These are phyloP conservation scores for Bombylius discolor DNA, from an alignment of 2,888 invertebrate genomes.

Conservation along the genomic window DNA sequence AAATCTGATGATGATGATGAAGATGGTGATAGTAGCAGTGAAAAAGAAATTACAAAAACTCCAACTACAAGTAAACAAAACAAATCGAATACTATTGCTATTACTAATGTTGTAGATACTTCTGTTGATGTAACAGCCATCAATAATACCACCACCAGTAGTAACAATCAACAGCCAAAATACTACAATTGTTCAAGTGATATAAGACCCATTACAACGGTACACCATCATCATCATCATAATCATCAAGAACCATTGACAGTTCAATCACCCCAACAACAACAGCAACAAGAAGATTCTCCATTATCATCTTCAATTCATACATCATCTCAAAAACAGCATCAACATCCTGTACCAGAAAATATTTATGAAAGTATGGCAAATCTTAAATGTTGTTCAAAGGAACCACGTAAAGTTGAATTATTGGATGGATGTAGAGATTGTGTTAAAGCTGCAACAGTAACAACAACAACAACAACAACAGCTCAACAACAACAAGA, in stretches of 20 bases:
- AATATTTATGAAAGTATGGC: constrained; percentile 33
- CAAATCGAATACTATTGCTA: background rate
- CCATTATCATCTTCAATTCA: too few species aligned
- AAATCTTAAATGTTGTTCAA: constrained; percentile 29
- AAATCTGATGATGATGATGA: constrained; percentile 37
- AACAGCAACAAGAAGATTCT: too few species aligned
- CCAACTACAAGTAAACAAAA: background rate
- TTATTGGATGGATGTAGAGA: constrained; percentile 10
- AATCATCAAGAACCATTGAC: too few species aligned
- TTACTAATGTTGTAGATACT: background rate
- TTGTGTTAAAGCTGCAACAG: constrained; percentile 1
- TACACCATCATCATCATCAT: too few species aligned
- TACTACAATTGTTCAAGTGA: too few species aligned
- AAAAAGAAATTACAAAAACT: constrained; percentile 21
- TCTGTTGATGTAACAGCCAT: background rate
- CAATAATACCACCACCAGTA: too few species aligned
- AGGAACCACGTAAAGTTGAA: constrained; percentile 10
- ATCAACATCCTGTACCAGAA: constrained; percentile 12
- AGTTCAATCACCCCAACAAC: too few species aligned
- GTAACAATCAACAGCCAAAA: too few species aligned
- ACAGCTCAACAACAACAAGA: constrained; percentile 3
- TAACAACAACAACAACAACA: constrained; percentile 27
- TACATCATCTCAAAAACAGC: background rate
- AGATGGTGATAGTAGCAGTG: constrained; percentile 25
- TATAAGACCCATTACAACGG: too few species aligned